phyloP scores from a whole-genome alignment of 2,113 vertebrate genomes.

The Pteropus alecto region DNA sequence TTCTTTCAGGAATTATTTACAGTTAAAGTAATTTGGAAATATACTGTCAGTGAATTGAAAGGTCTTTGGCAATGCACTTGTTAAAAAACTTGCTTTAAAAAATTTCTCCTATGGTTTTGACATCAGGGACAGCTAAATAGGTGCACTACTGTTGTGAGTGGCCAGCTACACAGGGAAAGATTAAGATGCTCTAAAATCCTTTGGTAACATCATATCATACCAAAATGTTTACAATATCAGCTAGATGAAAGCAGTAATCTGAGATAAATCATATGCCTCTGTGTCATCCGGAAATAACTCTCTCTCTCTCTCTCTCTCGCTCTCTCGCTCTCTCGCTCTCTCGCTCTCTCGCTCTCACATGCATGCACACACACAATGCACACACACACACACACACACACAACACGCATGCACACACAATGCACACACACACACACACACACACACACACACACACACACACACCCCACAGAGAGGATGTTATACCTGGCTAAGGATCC shows the following conservation, averaged over 20 bases:
- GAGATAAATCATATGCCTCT: neutral
- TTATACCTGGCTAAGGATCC: neutral
- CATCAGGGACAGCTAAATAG: neutral
- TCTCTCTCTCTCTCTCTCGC: neutral
- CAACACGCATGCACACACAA: neutral
- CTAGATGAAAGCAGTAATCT: neutral
- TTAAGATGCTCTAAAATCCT: neutral
- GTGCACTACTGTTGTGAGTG: neutral
- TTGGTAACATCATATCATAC: neutral
- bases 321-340: neutral
- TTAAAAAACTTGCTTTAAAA: neutral
- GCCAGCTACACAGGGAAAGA: neutral
- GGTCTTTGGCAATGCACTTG: neutral
- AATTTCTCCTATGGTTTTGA: neutral
- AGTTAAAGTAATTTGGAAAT: conserved; percentile 21
- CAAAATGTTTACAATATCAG: neutral
- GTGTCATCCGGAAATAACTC: neutral
- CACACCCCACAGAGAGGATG: rapidly evolving
- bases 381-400: neutral
- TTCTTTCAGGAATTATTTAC: neutral
- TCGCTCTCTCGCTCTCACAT: neutral
- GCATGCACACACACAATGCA: too few relatives aligned
- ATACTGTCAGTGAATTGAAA: neutral
- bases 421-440: too few relatives aligned
- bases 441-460: neutral